phyloP scores from a whole-genome alignment of 2,888 invertebrate genomes.

The Epinotia nisella region DNA sequence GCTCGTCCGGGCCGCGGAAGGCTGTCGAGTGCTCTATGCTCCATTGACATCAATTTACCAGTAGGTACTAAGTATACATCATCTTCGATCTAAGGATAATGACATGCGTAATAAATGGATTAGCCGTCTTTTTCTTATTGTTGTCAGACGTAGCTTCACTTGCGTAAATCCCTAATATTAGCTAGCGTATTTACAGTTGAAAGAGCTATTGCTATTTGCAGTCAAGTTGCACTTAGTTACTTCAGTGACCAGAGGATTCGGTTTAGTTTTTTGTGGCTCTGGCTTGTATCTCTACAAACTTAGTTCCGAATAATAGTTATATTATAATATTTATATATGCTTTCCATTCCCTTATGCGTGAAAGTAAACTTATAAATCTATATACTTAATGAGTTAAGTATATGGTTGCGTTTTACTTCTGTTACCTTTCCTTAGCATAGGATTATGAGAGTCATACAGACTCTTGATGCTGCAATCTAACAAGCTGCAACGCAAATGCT shows the following conservation, averaged over 20 bases:
- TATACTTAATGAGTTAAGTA: not conserved
- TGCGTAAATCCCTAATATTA: not conserved
- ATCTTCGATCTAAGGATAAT: slow-evolving; percentile 20
- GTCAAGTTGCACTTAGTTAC: no score
- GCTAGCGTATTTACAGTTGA: not conserved
- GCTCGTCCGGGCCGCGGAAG: slow-evolving; percentile 54
- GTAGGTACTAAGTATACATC: slow-evolving; percentile 9
- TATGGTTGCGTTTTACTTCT: not conserved
- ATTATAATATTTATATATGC: no score
- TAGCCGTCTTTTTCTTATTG: slow-evolving; percentile 6
- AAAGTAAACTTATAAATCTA: not conserved
- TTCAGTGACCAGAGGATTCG: no score
- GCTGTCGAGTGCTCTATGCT: slow-evolving; percentile 38
- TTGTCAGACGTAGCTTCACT: not conserved
- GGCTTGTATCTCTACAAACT: no score
- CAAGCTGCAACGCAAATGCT: not conserved
- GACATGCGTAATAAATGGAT: slow-evolving; percentile 23
- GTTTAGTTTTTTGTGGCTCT: no score
- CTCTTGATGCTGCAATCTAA: not conserved
- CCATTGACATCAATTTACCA: slow-evolving; percentile 43
- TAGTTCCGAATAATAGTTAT: no score
- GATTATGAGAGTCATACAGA: not conserved
- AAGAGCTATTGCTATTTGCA: no score
- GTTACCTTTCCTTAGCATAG: not conserved
- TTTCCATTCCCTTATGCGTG: no score